Percentiles rank a stretch among this genome's conserved stretches.
These are phyloP conservation scores for Bucorvus abyssinicus DNA, from an alignment of 2,797 vertebrate species.

Conservation along the genomic window DNA sequence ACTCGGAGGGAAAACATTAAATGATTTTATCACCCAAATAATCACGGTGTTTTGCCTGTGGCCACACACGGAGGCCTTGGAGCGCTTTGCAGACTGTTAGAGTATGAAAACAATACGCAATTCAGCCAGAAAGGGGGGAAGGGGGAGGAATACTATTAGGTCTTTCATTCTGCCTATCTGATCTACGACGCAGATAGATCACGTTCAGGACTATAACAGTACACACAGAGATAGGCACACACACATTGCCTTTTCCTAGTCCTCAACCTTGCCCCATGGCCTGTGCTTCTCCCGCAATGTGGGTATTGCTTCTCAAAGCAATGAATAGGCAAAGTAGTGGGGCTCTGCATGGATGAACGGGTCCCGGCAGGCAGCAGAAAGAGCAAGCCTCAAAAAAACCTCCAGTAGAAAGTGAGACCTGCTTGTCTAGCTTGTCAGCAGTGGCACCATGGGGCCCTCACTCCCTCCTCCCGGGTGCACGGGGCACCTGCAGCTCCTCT, in stretches of 20 bases:
- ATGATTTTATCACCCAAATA: conserved; percentile 46
- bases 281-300: neutral
- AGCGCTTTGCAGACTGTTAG: conserved; percentile 22
- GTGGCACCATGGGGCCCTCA: neutral
- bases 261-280: neutral
- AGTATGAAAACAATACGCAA: conserved; percentile 47
- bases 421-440: neutral
- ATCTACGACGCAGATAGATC: conserved; percentile 37
- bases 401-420: neutral
- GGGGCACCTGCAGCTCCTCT: neutral
- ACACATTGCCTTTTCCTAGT: neutral
- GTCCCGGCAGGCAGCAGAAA: neutral
- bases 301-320: neutral
- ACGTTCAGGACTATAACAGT: conserved; percentile 14
- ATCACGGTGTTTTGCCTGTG: neutral
- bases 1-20: neutral
- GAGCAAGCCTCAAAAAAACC: neutral
- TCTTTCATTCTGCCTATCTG: conserved; percentile 62
- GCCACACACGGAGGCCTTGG: conserved; percentile 51
- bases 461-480: neutral
- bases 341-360: neutral
- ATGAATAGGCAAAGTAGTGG: neutral
- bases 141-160: conserved; percentile 39
- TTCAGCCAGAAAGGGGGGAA: conserved; percentile 27
- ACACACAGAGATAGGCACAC: neutral